These are phyloP conservation scores for rat (Rattus norvegicus) DNA, from an alignment of 2,113 vertebrate species.

Conservation along the genomic window DNA sequence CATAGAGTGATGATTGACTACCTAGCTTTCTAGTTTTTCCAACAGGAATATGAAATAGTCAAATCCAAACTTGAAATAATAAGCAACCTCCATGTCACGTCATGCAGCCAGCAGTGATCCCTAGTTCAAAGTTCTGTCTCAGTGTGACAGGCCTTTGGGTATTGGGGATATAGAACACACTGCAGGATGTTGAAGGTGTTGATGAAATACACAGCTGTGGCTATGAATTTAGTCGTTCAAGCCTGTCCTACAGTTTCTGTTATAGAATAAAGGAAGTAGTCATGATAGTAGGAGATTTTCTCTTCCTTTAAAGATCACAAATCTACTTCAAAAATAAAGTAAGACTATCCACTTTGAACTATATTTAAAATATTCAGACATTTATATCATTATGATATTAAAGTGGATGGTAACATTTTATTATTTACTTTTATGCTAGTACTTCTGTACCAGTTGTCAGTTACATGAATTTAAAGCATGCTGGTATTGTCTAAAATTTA, in stretches of 20 bases:
- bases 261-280: background rate
- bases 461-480: conserved; percentile 15
- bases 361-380: background rate
- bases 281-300: background rate
- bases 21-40: background rate
- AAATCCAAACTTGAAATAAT: conserved; percentile 34
- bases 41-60: background rate
- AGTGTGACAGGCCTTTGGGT: background rate
- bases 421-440: background rate
- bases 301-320: background rate
- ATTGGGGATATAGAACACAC: background rate
- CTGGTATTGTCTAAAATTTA: background rate
- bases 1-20: background rate
- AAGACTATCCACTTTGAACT: background rate
- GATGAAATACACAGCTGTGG: background rate
- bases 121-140: background rate
- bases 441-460: background rate
- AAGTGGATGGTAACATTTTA: background rate
- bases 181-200: background rate
- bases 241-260: background rate
- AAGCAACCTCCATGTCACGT: background rate
- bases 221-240: background rate
- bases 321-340: background rate
- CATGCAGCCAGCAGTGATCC: background rate
- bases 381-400: background rate